Conservation (phyloP, 2,113 vertebrate genomes). For the Aythya baeri region DNA sequence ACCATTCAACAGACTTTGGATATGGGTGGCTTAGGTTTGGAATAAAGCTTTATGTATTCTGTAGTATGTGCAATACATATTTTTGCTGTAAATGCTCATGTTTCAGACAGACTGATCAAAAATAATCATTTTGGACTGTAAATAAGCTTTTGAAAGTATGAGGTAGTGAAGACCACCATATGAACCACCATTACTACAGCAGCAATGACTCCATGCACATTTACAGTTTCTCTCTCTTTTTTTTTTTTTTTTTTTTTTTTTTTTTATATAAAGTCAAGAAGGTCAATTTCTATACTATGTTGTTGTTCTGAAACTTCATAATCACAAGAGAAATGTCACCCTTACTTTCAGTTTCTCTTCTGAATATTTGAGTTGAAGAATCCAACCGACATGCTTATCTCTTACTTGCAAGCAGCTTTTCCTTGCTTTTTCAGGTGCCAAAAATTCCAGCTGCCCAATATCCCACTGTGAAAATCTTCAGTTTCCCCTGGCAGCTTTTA, state of each 20-base stretch:
- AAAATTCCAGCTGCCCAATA: not conserved
- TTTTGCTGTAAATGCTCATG: not conserved
- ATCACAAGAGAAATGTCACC: not conserved
- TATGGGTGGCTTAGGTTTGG: not conserved
- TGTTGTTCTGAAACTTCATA: not conserved
- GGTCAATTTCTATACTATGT: not conserved
- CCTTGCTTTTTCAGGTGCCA: conserved; percentile 21
- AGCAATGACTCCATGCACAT: not conserved
- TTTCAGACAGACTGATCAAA: not conserved
- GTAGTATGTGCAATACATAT: not conserved
- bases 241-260: no score
- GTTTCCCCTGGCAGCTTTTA: not conserved
- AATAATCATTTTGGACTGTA: not conserved
- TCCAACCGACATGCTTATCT: conserved; percentile 16
- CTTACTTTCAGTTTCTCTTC: not conserved
- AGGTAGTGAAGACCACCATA: not conserved
- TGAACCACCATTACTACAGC: not conserved
- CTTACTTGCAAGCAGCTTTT: not conserved
- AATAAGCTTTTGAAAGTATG: not conserved
- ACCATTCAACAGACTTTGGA: not conserved
- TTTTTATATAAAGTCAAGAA: no score
- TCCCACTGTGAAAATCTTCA: conserved; percentile 6
- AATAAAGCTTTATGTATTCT: not conserved
- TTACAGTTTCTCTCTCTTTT: no score
- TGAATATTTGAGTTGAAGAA: not conserved